Base-by-base conservation (phyloP, 2,888 invertebrate genomes). In the Hyles lineata region DNA sequence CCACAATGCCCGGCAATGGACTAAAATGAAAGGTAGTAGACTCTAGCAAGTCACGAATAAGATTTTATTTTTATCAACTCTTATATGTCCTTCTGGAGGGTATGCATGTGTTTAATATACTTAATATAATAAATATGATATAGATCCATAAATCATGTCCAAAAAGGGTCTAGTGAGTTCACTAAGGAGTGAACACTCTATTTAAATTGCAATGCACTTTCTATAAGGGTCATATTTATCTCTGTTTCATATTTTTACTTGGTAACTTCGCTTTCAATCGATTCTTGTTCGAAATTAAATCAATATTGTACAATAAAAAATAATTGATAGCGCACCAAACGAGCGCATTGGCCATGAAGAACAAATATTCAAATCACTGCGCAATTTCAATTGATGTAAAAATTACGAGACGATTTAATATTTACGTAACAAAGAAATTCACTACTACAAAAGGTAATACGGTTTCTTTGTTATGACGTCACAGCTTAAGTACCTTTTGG, bases 261-360 rank as follows among this genome's bases (percentile, higher is more conserved):
- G 3, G 29, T 29, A 29, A 3, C 29, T 29, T 29, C 5, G 29
- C 4, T 29, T 29, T 29, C 0, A n/a, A 58, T n/a, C 9, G 21
- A n/a, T 50, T 23, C 50, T 17, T 67, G 50, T 43, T 43, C 9
- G 15, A 60, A 60, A 60, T 60, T 60, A 23, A 73, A 15, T 11
- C 21, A 43, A 63, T 7, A 17, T 67, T 17, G 21, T 17, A 50
- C 50, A 67, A 70, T 79, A 76, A 79, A 78, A 78, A 76, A 74
- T 72, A 70, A 78, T 79, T 80, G 76, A 80, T 84, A 74, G 78
- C 63, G 70, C 72, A 77, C 76, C 79, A 75, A 79, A 82, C 79
- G 79, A 79, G 72, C 82, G 80, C 81, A 81, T 83, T 78, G 78
- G 67, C 79, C 78, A 73, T 84, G 80, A 76, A 82, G 78, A 80